Evolutionary conservation across 2,113 vertebrate species (phyloP).

Genomic region (Callionymus lyra): DNA sequence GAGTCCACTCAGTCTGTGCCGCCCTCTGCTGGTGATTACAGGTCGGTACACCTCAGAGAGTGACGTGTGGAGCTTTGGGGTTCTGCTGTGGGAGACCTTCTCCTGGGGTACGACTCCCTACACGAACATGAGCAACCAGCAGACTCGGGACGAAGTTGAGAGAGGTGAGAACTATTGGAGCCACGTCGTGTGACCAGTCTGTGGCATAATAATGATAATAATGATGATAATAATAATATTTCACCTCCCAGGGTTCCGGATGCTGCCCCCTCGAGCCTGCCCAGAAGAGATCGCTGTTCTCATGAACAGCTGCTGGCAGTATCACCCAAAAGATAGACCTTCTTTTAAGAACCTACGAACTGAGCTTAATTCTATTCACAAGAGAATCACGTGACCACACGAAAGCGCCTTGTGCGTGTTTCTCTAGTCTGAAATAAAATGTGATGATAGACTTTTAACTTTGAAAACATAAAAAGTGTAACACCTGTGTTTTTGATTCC

Average conservation of each 20-base stretch:
- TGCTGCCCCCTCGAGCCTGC: conserved; percentile 74
- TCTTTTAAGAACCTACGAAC: conserved; percentile 69
- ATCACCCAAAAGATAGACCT: conserved; percentile 74
- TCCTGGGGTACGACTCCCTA: conserved; percentile 82
- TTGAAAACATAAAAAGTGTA: too few species aligned
- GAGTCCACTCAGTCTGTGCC: conserved; percentile 27
- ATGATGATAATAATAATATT: too few species aligned
- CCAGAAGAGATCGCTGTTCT: conserved; percentile 76
- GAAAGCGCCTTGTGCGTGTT: too few species aligned
- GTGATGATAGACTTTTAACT: too few species aligned
- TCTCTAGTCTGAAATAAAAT: too few species aligned
- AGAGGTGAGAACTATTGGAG: conserved; percentile 60
- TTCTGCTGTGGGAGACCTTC: conserved; percentile 92
- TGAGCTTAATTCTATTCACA: conserved; percentile 70
- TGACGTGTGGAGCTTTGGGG: conserved; percentile 92
- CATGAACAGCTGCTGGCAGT: conserved; percentile 88
- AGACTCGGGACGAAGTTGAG: conserved; percentile 82
- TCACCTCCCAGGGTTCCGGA: conserved; percentile 73
- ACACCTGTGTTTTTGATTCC: too few species aligned
- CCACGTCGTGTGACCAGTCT: neutral
- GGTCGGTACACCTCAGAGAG: conserved; percentile 88
- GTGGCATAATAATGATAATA: too few species aligned
- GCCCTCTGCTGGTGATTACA: conserved; percentile 58
- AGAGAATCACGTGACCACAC: conserved; percentile 43
- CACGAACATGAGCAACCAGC: conserved; percentile 82